A percentile compares a stretch with the other conserved stretches of the same genome.
phyloP scores from a whole-genome alignment of 1,140 invertebrate species.

The Sesamia nonagrioides region DNA sequence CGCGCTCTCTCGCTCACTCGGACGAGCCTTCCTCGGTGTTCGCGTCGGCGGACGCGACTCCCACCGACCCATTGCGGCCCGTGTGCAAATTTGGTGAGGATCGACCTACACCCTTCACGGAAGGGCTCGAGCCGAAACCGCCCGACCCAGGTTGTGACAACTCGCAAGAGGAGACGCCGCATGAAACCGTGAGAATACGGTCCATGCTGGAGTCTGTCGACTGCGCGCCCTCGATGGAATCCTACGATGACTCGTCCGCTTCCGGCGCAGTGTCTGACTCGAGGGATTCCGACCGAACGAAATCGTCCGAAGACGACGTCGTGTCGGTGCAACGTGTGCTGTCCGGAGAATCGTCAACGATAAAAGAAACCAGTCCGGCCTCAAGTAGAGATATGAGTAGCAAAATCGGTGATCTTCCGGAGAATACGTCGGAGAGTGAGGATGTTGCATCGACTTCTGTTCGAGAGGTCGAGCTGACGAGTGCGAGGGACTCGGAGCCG shows the following conservation, averaged over 20 bases:
- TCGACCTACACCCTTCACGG: conserved; percentile 32
- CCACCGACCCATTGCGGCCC: conserved; percentile 65
- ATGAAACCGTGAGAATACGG: conserved; percentile 46
- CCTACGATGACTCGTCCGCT: conserved; percentile 55
- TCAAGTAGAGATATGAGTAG: conserved; percentile 61
- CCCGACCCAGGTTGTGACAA: conserved; percentile 44
- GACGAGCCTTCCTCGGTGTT: conserved; percentile 80
- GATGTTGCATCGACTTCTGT: conserved; percentile 37
- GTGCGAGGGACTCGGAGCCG: not conserved
- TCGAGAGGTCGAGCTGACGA: conserved; percentile 37
- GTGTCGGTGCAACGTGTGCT: conserved; percentile 62
- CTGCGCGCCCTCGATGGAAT: conserved; percentile 49
- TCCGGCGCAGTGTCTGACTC: conserved; percentile 52
- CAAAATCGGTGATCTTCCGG: conserved; percentile 61
- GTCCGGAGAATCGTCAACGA: conserved; percentile 73
- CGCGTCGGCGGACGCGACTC: conserved; percentile 75
- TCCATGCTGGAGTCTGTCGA: conserved; percentile 12
- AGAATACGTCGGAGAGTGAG: conserved; percentile 39
- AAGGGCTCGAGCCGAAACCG: conserved; percentile 2
- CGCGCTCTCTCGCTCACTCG: conserved; percentile 69
- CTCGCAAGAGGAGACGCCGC: conserved; percentile 44
- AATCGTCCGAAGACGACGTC: conserved; percentile 61
- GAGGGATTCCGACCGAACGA: conserved; percentile 60
- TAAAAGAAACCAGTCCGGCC: conserved; percentile 63
- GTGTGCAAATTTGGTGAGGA: conserved; percentile 49